These are phyloP conservation scores for Sebastes alutus DNA, from an alignment of 2,797 vertebrate genomes.

Conservation along the genomic window DNA sequence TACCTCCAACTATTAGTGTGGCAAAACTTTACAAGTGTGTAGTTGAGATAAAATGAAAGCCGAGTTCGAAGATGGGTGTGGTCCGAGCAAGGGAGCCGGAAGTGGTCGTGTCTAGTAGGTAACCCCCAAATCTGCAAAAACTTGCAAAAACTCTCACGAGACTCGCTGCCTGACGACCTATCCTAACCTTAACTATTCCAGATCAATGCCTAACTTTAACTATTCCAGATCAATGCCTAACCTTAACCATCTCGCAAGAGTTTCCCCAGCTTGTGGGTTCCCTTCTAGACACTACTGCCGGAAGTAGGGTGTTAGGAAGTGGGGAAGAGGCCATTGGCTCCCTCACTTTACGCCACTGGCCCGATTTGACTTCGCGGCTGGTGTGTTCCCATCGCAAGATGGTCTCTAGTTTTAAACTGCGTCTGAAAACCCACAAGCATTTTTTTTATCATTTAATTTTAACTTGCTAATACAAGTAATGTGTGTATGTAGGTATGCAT, in stretches of 20 bases:
- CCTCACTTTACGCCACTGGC: no score
- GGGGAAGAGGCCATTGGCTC: background rate
- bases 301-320: background rate
- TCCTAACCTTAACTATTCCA: no score
- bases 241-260: no score
- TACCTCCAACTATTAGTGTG: background rate
- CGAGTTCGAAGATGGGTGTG: background rate
- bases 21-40: background rate
- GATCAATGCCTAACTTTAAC: no score
- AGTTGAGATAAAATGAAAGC: background rate
- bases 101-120: no score
- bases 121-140: no score
- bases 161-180: no score
- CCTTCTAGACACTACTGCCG: rapidly evolving
- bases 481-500: background rate
- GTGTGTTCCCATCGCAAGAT: background rate
- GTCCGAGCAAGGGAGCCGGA: background rate
- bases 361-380: no score
- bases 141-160: no score
- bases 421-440: background rate
- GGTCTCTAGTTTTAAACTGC: background rate
- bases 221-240: no score
- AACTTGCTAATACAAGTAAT: background rate
- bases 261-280: no score
- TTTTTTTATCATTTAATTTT: background rate